A percentile compares a stretch with the other conserved stretches of the same genome.
These are phyloP conservation scores for Oryctes rhinoceros DNA, from an alignment of 1,140 invertebrate species.

Conservation along the genomic window DNA sequence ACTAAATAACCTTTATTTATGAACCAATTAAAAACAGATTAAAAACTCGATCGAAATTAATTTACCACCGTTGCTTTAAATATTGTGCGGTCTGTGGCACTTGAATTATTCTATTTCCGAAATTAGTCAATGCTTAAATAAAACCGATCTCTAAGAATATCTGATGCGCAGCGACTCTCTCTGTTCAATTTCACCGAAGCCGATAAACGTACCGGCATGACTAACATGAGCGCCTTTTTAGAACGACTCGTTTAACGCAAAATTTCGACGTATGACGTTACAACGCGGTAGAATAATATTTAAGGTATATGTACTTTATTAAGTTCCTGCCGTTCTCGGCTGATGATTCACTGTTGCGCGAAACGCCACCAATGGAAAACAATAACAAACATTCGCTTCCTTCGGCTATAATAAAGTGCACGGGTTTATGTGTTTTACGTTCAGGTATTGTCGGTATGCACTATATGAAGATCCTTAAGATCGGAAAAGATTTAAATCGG, in stretches of 20 bases:
- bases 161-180: not conserved
- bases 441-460: not conserved
- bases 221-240: conserved; percentile 15
- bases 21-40: not conserved
- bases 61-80: not conserved
- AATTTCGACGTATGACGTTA: not conserved
- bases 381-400: conserved; percentile 7
- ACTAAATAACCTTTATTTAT: conserved; percentile 11
- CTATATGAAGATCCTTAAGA: too few relatives aligned
- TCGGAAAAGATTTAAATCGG: too few relatives aligned
- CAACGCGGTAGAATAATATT: conserved; percentile 6
- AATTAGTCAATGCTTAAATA: conserved; percentile 2
- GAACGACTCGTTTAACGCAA: not conserved
- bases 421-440: not conserved
- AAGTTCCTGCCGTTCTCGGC: not conserved
- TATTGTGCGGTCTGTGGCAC: not conserved
- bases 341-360: conserved; percentile 8
- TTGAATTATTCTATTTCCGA: conserved; percentile 13
- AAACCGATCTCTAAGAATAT: conserved; percentile 5
- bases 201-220: not conserved
- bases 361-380: conserved; percentile 17
- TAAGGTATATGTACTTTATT: conserved; percentile 19
- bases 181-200: conserved; percentile 17
- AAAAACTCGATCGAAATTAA: conserved; percentile 6
- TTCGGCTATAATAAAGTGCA: not conserved